phyloP scores from a whole-genome alignment of 2,888 invertebrate genomes.

The Eustalomyia histrio region DNA sequence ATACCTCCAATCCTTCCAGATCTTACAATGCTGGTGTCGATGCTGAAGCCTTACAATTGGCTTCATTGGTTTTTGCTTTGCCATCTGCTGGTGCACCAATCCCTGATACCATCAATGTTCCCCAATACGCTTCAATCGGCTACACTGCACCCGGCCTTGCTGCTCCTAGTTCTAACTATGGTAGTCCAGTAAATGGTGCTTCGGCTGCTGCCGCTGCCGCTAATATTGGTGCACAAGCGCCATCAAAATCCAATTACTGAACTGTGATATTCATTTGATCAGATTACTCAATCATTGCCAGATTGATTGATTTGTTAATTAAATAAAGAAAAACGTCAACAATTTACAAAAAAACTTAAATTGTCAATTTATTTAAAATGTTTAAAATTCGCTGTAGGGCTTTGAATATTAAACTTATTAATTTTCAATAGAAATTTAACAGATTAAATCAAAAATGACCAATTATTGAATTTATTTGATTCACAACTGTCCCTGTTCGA shows the following conservation, averaged over 20 bases:
- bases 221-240: constrained; percentile 62
- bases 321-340: background rate
- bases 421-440: too few relatives aligned
- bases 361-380: background rate
- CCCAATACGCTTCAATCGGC: constrained; percentile 58
- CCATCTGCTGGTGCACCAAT: constrained; percentile 46
- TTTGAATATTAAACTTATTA: too few relatives aligned
- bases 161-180: background rate
- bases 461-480: too few relatives aligned
- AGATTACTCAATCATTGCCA: background rate
- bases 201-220: constrained; percentile 72
- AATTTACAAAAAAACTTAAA: background rate
- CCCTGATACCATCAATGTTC: constrained; percentile 49
- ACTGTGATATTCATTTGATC: constrained; percentile 32
- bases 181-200: constrained; percentile 59
- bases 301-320: background rate
- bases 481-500: too few relatives aligned
- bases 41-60: constrained; percentile 38
- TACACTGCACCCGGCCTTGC: constrained; percentile 67
- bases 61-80: constrained; percentile 31
- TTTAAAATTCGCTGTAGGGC: too few relatives aligned
- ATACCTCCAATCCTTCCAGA: background rate
- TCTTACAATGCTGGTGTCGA: constrained; percentile 27
- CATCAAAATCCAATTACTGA: constrained; percentile 22
- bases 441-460: too few relatives aligned